Evolutionary conservation across 2,888 invertebrate species (phyloP), one percentile per base, ranked within the genome.

Genomic region (Zootermopsis nevadensis): DNA sequence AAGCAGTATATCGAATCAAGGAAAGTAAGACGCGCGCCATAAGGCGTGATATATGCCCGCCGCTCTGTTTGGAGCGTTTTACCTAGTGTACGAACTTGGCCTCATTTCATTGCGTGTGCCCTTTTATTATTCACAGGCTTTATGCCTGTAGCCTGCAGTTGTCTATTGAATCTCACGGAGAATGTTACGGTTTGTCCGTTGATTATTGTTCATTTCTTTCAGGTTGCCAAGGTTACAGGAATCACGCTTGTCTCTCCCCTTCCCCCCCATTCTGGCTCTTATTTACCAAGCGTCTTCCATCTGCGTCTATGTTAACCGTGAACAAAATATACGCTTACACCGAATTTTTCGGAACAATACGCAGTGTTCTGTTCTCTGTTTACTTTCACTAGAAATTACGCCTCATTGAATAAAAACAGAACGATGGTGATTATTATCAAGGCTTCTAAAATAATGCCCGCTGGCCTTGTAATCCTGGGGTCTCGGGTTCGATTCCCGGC

Each of bases 151-250:
- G 10, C 6, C 38, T 48, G n/a, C n/a, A 60, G n/a, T 60, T 60
- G 60, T 60, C 27, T 69, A 69, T 69, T 69, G 33, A 69, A 33
- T 69, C 69, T 33, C 0, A 15, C 69, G 10, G 33, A 69, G 69
- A 69, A 69, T 33, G 69, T 69, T 69, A 69, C 69, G 69, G 69
- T 69, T 69, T 69, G 69, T 69, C 69, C 33, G 33, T 69, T 69
- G 69, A 69, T 69, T 60, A 27, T 60, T 69, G 33, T 69, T 33
- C 69, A 19, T 69, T 69, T 69, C 69, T 69, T 48, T 77, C 48
- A 48, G 31, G 77, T 53, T 53, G 22, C 77, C 77, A 77, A 77
- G 77, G 77, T 48, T 77, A 31, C 31, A 77, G 31, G 30, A 22
- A 31, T 77, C 77, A 77, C 77, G 77, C 55, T 53, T 22, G 4